Evolutionary conservation across 2,113 vertebrate species (phyloP).

Genomic region (Hemichromis elongatus): DNA sequence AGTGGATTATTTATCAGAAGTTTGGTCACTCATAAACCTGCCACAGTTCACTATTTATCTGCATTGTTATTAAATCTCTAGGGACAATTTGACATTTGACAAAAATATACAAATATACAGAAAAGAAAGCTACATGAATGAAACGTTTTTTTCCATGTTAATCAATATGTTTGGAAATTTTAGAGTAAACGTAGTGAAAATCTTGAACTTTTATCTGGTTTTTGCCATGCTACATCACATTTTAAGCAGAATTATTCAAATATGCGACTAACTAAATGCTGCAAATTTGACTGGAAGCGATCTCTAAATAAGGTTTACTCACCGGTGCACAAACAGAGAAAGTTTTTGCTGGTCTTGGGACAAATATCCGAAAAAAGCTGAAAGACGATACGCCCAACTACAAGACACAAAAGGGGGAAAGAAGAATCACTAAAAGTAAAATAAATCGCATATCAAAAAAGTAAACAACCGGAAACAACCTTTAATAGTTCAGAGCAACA

Average conservation of each 20-base stretch:
- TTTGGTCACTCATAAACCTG: neutral
- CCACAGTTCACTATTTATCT: neutral
- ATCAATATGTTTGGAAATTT: neutral
- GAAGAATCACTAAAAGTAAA: neutral
- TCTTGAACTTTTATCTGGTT: neutral
- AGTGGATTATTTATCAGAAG: neutral
- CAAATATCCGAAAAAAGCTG: constrained; percentile 96
- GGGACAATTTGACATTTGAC: neutral
- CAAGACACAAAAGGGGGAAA: constrained; percentile 15
- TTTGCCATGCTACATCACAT: neutral
- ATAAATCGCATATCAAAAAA: neutral
- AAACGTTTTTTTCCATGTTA: neutral
- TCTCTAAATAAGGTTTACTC: constrained; percentile 35
- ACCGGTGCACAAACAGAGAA: constrained; percentile 96
- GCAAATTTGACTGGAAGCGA: neutral
- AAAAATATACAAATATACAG: neutral
- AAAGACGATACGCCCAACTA: constrained; percentile 97
- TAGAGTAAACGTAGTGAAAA: neutral
- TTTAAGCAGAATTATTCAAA: neutral
- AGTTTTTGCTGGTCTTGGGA: constrained; percentile 98
- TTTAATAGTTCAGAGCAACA: neutral
- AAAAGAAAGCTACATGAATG: neutral
- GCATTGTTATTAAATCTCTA: neutral
- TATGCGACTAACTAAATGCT: neutral
- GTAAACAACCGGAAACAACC: neutral